Conservation (phyloP, 2,888 invertebrate genomes). For the Hirtodrosophila duncani region DNA sequence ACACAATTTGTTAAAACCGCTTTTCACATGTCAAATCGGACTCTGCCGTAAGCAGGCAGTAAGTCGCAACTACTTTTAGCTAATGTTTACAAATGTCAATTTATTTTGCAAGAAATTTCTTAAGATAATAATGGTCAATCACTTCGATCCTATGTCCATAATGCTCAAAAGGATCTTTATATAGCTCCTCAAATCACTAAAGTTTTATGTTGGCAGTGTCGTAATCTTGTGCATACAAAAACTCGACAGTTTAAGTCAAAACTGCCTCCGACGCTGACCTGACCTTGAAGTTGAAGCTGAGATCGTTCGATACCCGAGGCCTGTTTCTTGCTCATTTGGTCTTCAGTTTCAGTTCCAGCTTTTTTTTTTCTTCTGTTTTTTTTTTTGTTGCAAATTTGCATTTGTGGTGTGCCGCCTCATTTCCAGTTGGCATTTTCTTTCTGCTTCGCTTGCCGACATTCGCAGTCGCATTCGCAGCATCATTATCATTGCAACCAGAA, state of each 20-base stretch:
- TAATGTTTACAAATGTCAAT: too few species aligned
- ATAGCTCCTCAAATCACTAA: too few species aligned
- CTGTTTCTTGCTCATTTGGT: constrained; percentile 8
- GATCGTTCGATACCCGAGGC: background rate
- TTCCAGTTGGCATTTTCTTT: constrained; percentile 65
- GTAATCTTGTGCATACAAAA: too few species aligned
- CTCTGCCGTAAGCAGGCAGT: constrained; percentile 4
- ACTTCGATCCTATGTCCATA: too few species aligned
- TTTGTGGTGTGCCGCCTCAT: constrained; percentile 63
- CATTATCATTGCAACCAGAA: constrained; percentile 34
- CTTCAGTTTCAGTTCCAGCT: constrained; percentile 2
- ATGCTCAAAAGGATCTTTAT: too few species aligned
- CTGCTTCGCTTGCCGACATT: constrained; percentile 3
- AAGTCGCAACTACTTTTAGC: constrained; percentile 8
- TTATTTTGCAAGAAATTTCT: too few species aligned
- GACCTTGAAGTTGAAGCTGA: constrained; percentile 22
- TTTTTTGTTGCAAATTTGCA: background rate
- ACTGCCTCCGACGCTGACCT: constrained; percentile 21
- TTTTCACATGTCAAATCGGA: constrained; percentile 56
- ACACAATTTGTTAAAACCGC: constrained; percentile 66
- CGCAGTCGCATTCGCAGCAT: constrained; percentile 26
- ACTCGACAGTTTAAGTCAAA: background rate
- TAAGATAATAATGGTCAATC: too few species aligned
- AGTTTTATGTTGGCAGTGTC: too few species aligned
- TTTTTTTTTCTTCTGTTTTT: background rate